Base-by-base conservation (phyloP, 2,113 vertebrate species). In the Agelaius phoeniceus region DNA sequence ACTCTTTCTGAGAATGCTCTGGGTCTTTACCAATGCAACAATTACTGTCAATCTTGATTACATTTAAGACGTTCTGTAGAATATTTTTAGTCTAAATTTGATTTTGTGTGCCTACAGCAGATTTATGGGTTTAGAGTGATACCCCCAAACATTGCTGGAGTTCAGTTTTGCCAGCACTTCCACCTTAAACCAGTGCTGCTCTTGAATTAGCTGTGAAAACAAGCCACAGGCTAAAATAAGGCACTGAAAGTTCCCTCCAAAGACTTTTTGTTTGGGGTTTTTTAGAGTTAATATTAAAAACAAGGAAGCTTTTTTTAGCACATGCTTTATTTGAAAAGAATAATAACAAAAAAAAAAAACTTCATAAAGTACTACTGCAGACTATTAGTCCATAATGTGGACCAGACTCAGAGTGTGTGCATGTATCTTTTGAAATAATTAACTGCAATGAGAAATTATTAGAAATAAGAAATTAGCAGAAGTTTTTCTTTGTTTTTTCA, bases 191-290 rank as follows among this genome's bases (percentile, higher is more conserved):
- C 73, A 59, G 58, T 13, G 33, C 31, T 91, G 75, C 41, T 19
- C 31, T 44, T 77, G 74, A 94, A 24, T 74, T 35, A 87, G 73
- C 86, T 93, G 92, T 89, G 94, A 94, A 93, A 96, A 91, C 23
- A 55, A 87, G 67, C 97, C 72, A n/a, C 14, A 12, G 92, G 93
- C 73, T 71, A 89, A 94, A 76, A 58, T 13, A 48, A 76, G 22
- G 48, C 59, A 77, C 8, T 80, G 55, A 55, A 92, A 89, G 24
- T 83, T 94, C 91, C 66, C 74, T 89, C 80, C 84, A 84, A 81
- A 30, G 11, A 19, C 41, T 87, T 12, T 73, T 90, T 86, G 43
- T 66, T 94, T 88, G 35, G 48, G 31, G 5, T 26, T 84, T 89
- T 87, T 91, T 73, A 86, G 41, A 23, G 44, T 39, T 72, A 82